These are phyloP conservation scores for Pygmarrhopalites habei DNA, from an alignment of 1,140 invertebrate genomes.

Conservation along the genomic window DNA sequence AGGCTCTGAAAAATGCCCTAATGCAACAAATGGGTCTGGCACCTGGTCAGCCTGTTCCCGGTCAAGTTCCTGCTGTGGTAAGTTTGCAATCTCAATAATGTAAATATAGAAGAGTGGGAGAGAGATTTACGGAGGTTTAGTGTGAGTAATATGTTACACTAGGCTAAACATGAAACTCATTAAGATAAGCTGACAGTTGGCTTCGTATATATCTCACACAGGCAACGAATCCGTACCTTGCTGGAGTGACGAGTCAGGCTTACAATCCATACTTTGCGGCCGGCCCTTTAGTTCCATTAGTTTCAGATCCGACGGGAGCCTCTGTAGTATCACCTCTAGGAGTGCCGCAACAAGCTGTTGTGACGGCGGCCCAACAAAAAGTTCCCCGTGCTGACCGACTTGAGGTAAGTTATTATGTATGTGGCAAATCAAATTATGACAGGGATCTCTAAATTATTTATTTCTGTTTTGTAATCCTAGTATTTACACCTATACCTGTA, in stretches of 20 bases:
- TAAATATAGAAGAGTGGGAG: not conserved
- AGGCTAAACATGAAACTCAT: not conserved
- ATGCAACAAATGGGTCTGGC: slow-evolving; percentile 92
- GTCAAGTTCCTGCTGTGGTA: slow-evolving; percentile 76
- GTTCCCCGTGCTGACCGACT: slow-evolving; percentile 87
- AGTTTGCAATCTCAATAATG: too few species aligned
- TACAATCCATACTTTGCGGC: slow-evolving; percentile 81
- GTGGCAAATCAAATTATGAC: slow-evolving; percentile 7
- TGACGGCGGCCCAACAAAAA: slow-evolving; percentile 76
- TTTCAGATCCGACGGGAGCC: slow-evolving; percentile 58
- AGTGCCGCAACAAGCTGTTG: slow-evolving; percentile 72
- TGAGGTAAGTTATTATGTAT: slow-evolving; percentile 62
- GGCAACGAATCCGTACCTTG: slow-evolving; percentile 82
- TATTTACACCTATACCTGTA: too few species aligned
- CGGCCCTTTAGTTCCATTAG: slow-evolving; percentile 77
- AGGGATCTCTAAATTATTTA: not conserved
- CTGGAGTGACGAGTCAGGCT: slow-evolving; percentile 67
- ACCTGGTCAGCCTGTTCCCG: slow-evolving; percentile 70
- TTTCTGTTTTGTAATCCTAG: slow-evolving; percentile 10
- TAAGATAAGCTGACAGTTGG: too few species aligned
- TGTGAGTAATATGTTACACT: not conserved
- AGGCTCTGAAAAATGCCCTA: slow-evolving; percentile 91
- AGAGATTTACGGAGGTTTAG: slow-evolving; percentile 1
- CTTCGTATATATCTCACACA: slow-evolving; percentile 45
- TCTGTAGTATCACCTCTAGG: slow-evolving; percentile 57